These are phyloP conservation scores for Erebia epiphron DNA, from an alignment of 2,888 invertebrate species.

Conservation along the genomic window DNA sequence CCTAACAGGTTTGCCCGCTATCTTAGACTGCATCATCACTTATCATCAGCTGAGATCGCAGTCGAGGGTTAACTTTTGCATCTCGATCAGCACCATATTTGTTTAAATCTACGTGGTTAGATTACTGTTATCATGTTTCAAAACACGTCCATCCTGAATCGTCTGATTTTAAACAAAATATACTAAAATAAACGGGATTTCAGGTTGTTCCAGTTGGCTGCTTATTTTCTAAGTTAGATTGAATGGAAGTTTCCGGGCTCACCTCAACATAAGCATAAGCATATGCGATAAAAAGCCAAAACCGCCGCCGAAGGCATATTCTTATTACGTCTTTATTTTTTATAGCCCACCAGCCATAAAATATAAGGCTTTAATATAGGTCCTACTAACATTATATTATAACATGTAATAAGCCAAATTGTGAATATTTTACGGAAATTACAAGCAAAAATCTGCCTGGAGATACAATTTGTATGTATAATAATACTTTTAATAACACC, in stretches of 20 bases:
- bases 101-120: not conserved
- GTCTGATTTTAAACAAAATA: too few relatives aligned
- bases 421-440: not conserved
- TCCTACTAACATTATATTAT: not conserved
- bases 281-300: slow-evolving; percentile 31
- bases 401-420: slow-evolving; percentile 2
- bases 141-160: not conserved
- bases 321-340: slow-evolving; percentile 36
- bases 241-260: slow-evolving; percentile 49
- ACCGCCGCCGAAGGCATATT: slow-evolving; percentile 25
- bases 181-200: slow-evolving; percentile 30
- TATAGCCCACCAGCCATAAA: slow-evolving; percentile 30
- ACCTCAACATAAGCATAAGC: slow-evolving; percentile 30
- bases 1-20: too few relatives aligned
- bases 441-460: too few relatives aligned
- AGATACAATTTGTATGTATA: too few relatives aligned
- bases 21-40: too few relatives aligned
- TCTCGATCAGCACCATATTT: too few relatives aligned
- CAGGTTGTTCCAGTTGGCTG: slow-evolving; percentile 23
- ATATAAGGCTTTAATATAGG: slow-evolving; percentile 29
- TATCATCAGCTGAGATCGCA: too few relatives aligned
- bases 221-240: slow-evolving; percentile 55
- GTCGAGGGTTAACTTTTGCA: too few relatives aligned
- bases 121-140: not conserved
- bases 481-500: too few relatives aligned